Base-by-base conservation (phyloP, 2,113 vertebrate genomes). In the Orcinus orca region DNA sequence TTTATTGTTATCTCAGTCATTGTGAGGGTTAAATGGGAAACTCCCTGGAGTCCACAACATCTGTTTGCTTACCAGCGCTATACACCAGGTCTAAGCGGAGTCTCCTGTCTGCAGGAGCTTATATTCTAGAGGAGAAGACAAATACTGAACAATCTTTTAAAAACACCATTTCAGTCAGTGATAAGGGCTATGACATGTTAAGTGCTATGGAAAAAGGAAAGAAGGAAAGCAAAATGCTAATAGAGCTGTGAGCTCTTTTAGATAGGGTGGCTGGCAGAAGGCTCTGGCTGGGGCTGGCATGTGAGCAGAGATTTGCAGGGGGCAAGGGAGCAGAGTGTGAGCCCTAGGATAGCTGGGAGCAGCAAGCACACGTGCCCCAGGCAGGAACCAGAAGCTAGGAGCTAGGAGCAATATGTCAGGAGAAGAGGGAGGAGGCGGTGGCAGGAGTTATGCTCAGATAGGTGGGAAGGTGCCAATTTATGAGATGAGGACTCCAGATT, bases 11-110 rank as follows among this genome's bases (percentile, higher is more conserved):
- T 58, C 29, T 18, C 20, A 4, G 65, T 5, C 41, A 0, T 4
- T 20, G 29, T 21, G 38, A 85, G 25, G 41, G 5, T 33, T 9
- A 21, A 73, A 2, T 7, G 26, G 31, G 47, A 33, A 53, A 18
- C 6, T 6, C 1, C 1, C 1, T 0, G 3, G 6, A 23, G 38
- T 11, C 23, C n/a, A 68, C 21, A 4, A 1, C 8, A 25, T 12
- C 26, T 10, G 26, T 15, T 3, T 29, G 33, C 1, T 41, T 0
- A 4, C 11, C 21, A 18, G 9, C 3, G 1, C 38, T 9, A 0
- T 1, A 1, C 0, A 2, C 31, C 41, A 13, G 11, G 0, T 21
- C 14, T 1, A 20, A 60, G 41, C 3, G 15, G 44, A 65, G 55
- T 33, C 33, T 11, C 6, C 18, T 15, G n/a, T 17, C 38, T 50